Evolutionary conservation across 2,888 invertebrate species (phyloP).

Genomic region (Xanthia icteritia): DNA sequence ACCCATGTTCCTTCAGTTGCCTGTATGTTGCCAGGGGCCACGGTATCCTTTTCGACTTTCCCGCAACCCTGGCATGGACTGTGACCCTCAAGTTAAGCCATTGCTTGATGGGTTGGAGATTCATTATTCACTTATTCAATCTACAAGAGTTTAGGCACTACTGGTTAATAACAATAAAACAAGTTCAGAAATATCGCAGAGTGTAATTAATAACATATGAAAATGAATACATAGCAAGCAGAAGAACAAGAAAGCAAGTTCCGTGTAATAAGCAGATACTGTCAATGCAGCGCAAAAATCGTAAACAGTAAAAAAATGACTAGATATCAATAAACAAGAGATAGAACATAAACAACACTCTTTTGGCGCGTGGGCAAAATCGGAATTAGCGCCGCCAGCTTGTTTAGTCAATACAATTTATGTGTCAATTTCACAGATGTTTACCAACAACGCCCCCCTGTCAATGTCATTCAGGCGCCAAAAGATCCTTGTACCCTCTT

Average conservation of each 20-base stretch:
- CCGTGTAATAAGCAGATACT: neutral
- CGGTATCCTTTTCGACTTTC: no score
- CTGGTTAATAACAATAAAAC: conserved; percentile 7
- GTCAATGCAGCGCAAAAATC: neutral
- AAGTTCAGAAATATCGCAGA: conserved; percentile 7
- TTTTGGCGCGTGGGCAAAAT: neutral
- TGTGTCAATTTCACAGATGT: neutral
- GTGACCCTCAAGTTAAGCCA: neutral
- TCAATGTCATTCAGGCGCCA: neutral
- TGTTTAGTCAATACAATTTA: neutral
- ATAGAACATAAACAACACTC: neutral
- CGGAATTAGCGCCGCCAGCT: neutral
- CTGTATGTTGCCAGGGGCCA: no score
- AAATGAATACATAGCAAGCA: conserved; percentile 17
- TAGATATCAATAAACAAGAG: conserved; percentile 51
- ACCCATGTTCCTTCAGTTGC: no score
- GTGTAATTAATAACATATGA: conserved; percentile 20
- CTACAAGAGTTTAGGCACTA: neutral
- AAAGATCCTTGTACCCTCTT: neutral
- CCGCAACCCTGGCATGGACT: no score
- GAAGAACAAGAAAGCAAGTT: conserved; percentile 11
- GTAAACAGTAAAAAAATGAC: conserved; percentile 61
- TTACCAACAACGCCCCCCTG: neutral
- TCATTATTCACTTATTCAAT: neutral
- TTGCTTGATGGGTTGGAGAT: neutral